Conservation (phyloP, 1,140 invertebrate genomes). For the Sweltsa coloradensis region DNA sequence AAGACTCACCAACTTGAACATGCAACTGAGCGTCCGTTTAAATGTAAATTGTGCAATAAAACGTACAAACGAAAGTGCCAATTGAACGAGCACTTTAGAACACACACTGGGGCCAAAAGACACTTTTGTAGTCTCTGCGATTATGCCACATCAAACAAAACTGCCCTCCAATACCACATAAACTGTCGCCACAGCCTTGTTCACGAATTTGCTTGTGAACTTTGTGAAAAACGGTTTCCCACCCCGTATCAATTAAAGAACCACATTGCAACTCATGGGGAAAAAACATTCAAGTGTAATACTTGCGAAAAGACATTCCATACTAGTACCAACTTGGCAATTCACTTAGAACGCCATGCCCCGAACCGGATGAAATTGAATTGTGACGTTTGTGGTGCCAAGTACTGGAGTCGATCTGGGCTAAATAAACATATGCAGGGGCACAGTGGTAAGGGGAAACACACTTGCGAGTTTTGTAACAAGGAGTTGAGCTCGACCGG, state of each 20-base stretch:
- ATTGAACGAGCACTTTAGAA: conserved; percentile 31
- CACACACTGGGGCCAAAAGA: not conserved
- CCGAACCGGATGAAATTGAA: not conserved
- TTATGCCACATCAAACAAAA: not conserved
- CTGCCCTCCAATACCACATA: not conserved
- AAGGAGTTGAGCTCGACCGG: conserved; percentile 26
- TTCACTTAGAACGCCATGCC: conserved; percentile 1
- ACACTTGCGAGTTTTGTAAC: conserved; percentile 54
- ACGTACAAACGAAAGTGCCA: conserved; percentile 53
- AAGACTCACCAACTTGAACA: conserved; percentile 27
- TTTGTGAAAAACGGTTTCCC: conserved; percentile 17
- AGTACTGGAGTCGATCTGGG: too few relatives aligned
- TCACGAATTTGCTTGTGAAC: too few relatives aligned
- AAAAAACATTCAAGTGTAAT: conserved; percentile 15
- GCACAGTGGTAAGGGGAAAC: too few relatives aligned
- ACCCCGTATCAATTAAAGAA: conserved; percentile 15
- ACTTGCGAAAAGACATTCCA: conserved; percentile 9
- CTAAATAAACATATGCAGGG: too few relatives aligned
- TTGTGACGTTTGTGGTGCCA: conserved; percentile 23
- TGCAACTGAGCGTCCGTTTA: conserved; percentile 43
- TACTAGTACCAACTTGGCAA: conserved; percentile 1
- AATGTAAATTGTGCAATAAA: conserved; percentile 51
- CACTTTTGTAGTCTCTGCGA: conserved; percentile 5
- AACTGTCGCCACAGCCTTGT: not conserved
- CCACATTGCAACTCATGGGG: conserved; percentile 17